A percentile compares a stretch with the other conserved stretches of the same genome.
Conservation (phyloP, 2,113 vertebrate species). For the Baryphthengus martii region DNA sequence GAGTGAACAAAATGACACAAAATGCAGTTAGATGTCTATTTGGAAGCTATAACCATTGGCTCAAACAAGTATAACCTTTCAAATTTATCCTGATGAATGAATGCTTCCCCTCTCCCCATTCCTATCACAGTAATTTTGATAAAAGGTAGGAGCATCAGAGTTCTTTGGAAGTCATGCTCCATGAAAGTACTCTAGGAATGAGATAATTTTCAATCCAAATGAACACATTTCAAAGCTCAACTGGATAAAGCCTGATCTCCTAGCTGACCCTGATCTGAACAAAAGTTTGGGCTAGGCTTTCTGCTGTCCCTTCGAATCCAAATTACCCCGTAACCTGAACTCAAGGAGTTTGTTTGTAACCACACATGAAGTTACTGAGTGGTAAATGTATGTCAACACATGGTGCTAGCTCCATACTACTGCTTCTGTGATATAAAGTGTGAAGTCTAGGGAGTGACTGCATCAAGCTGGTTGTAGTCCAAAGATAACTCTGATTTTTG, state of each 20-base stretch:
- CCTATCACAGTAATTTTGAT: neutral
- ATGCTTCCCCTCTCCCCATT: rapidly evolving
- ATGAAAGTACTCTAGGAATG: neutral
- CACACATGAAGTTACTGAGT: neutral
- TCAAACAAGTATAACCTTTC: neutral
- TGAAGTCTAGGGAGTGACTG: neutral
- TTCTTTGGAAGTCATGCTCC: neutral
- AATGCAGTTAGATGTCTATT: neutral
- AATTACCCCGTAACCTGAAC: neutral
- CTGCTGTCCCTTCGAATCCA: neutral
- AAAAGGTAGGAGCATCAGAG: neutral
- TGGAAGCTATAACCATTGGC: neutral
- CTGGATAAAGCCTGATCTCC: neutral
- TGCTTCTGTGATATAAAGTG: neutral
- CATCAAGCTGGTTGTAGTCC: neutral
- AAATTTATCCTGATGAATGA: neutral
- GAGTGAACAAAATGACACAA: neutral
- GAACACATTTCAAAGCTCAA: neutral
- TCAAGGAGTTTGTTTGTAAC: neutral
- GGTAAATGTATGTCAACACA: neutral
- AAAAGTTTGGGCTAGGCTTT: neutral
- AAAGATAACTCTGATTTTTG: neutral
- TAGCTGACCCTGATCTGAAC: neutral
- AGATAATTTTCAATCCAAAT: neutral
- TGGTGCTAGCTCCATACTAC: neutral